These are phyloP conservation scores for Brachionus asplanchnoidis DNA, from an alignment of 1,140 invertebrate genomes.

Conservation along the genomic window DNA sequence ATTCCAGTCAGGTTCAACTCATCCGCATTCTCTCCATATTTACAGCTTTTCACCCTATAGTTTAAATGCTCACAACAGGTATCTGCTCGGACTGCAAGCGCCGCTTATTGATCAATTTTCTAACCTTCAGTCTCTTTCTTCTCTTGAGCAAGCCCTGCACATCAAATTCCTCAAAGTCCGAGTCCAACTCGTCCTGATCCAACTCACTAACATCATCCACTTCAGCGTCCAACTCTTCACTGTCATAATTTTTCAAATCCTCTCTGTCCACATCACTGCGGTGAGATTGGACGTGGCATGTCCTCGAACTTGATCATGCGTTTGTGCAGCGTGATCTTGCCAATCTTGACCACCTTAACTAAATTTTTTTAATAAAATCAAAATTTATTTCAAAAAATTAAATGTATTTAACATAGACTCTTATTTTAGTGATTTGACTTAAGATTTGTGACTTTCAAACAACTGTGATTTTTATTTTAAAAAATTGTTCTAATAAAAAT, in stretches of 20 bases:
- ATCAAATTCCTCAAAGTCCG: not conserved
- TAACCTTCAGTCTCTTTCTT: not conserved
- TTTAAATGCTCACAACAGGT: too few species aligned
- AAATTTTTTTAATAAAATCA: too few species aligned
- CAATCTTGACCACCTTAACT: slow-evolving; percentile 88
- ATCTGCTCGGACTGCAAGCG: too few species aligned
- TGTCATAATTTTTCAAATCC: not conserved
- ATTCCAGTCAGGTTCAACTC: slow-evolving; percentile 74
- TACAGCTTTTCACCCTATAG: too few species aligned
- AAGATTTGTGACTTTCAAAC: too few species aligned
- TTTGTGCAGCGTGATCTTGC: slow-evolving; percentile 35
- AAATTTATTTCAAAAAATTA: too few species aligned
- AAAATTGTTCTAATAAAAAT: too few species aligned
- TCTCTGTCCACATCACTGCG: slow-evolving; percentile 42
- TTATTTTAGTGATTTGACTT: too few species aligned
- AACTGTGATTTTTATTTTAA: too few species aligned
- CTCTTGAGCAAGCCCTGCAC: not conserved
- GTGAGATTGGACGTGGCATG: slow-evolving; percentile 84
- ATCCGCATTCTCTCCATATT: slow-evolving; percentile 50
- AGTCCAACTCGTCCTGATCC: not conserved
- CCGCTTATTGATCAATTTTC: not conserved
- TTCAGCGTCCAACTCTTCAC: not conserved
- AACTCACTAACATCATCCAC: not conserved
- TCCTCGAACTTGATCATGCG: slow-evolving; percentile 87
- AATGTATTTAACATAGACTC: too few species aligned